Percentiles rank a stretch among this genome's conserved stretches.
phyloP scores from a whole-genome alignment of 2,888 invertebrate genomes.

The Xestia ashworthii region DNA sequence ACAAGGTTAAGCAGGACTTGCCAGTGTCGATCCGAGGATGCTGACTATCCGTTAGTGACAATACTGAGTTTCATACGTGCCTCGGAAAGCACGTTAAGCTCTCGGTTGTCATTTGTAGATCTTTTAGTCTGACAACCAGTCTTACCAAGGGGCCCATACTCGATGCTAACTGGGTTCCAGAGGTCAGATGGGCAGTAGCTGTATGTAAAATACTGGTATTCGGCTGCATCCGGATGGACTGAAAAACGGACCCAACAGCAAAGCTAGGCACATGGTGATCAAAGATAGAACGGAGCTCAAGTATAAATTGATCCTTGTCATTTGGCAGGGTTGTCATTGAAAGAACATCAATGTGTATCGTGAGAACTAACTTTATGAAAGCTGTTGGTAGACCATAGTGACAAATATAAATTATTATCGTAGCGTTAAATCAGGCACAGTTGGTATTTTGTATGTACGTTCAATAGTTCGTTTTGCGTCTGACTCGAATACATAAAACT shows the following conservation, averaged over 20 bases:
- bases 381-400: neutral
- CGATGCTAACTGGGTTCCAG: neutral
- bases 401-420: constrained; percentile 21
- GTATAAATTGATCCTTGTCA: neutral
- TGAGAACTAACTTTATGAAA: constrained; percentile 11
- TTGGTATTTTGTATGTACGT: constrained; percentile 18
- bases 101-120: neutral
- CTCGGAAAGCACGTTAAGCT: neutral
- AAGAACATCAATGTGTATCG: neutral
- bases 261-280: neutral
- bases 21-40: neutral
- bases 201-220: neutral
- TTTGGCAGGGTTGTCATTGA: neutral
- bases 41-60: neutral
- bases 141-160: neutral
- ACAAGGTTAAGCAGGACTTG: neutral
- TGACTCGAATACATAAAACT: constrained; percentile 48
- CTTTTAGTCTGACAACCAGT: neutral
- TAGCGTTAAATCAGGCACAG: constrained; percentile 38
- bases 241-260: neutral
- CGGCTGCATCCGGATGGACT: neutral
- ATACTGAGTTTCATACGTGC: neutral
- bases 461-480: constrained; percentile 32
- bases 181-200: neutral
- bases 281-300: neutral